Evolutionary conservation across 2,888 invertebrate species (phyloP).

Genomic region (Eremobia ochroleuca): DNA sequence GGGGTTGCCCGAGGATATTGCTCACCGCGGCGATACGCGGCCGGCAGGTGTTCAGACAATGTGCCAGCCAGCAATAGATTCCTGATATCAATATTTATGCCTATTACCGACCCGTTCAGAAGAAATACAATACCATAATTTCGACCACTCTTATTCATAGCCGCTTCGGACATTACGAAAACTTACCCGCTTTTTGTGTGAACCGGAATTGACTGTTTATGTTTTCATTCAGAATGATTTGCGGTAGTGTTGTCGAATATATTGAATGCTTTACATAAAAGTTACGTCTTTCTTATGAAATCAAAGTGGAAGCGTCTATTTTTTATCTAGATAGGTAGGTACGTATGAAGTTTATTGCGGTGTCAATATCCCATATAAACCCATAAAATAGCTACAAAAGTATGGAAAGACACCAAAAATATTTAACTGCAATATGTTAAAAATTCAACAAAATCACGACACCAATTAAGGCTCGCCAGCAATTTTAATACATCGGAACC

Average conservation of each 20-base stretch:
- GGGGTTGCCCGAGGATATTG: conserved; percentile 85
- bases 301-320: background rate
- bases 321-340: background rate
- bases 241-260: conserved; percentile 39
- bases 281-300: conserved; percentile 24
- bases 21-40: conserved; percentile 80
- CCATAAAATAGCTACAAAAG: conserved; percentile 1
- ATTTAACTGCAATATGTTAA: conserved; percentile 10
- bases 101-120: conserved; percentile 85
- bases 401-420: background rate
- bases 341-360: conserved; percentile 13
- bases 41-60: conserved; percentile 89
- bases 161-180: conserved; percentile 64
- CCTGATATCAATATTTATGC: conserved; percentile 89
- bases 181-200: conserved; percentile 57
- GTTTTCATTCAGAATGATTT: conserved; percentile 60
- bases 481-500: conserved; percentile 50
- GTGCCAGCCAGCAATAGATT: conserved; percentile 87
- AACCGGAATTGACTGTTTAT: conserved; percentile 60
- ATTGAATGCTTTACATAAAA: conserved; percentile 42
- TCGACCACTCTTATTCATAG: conserved; percentile 70
- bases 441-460: conserved; percentile 41
- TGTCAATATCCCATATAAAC: conserved; percentile 21
- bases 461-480: conserved; percentile 28
- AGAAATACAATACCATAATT: conserved; percentile 82